These are phyloP conservation scores for Characodon lateralis DNA, from an alignment of 2,797 vertebrate species.

Conservation along the genomic window DNA sequence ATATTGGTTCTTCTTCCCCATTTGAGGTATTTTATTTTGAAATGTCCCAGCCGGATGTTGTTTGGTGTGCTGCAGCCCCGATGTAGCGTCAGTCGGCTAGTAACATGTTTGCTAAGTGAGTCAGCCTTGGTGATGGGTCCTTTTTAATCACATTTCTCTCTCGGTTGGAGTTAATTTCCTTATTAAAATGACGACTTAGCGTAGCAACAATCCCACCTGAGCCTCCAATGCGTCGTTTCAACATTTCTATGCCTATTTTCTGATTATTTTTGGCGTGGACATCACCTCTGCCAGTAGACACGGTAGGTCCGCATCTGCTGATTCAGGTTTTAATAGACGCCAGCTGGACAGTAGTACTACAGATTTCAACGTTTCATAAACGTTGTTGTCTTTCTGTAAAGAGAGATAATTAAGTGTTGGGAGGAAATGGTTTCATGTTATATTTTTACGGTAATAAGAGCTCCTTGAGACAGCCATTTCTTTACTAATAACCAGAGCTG, in stretches of 20 bases:
- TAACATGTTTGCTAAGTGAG: slow-evolving; percentile 61
- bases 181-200: not conserved
- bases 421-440: no score
- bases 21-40: slow-evolving; percentile 46
- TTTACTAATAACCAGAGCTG: not conserved
- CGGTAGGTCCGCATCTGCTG: slow-evolving; percentile 41
- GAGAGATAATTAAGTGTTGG: not conserved
- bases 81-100: not conserved
- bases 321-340: not conserved
- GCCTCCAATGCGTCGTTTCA: not conserved
- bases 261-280: slow-evolving; percentile 26
- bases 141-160: slow-evolving; percentile 7
- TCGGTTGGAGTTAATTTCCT: not conserved
- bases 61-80: rapidly evolving
- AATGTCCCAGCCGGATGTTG: not conserved
- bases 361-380: not conserved
- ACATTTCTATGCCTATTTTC: not conserved
- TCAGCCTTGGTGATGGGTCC: slow-evolving; percentile 14
- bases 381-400: rapidly evolving
- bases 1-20: not conserved
- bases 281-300: slow-evolving; percentile 22
- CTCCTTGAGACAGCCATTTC: not conserved
- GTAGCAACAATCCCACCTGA: not conserved
- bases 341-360: not conserved
- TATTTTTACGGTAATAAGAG: not conserved